Conservation (phyloP, 1,140 invertebrate genomes). For the Melipona quadrifasciata region DNA sequence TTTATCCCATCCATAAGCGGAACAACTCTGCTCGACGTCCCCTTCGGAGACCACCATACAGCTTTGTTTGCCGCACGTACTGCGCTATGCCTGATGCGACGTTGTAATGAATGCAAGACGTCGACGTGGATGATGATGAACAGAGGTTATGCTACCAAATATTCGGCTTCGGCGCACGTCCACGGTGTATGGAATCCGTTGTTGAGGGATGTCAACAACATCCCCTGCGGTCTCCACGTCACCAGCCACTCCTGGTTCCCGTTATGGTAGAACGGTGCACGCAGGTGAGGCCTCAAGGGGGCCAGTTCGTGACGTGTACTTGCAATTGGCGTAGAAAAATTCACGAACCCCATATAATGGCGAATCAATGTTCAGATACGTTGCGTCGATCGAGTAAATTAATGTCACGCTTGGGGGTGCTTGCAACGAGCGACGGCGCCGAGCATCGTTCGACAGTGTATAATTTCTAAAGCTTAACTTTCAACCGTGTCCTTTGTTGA, state of each 20-base stretch:
- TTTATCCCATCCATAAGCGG: background rate
- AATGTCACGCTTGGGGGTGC: background rate
- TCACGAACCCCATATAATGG: too few relatives aligned
- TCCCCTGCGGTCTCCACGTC: constrained; percentile 48
- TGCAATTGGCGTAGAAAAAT: background rate
- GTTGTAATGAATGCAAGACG: constrained; percentile 65
- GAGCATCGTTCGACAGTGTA: too few relatives aligned
- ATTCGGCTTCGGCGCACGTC: constrained; percentile 47
- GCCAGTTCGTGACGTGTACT: constrained; percentile 22
- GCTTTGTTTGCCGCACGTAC: constrained; percentile 15
- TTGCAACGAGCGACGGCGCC: background rate
- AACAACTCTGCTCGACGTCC: background rate
- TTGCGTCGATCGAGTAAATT: too few relatives aligned
- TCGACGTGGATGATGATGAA: constrained; percentile 57
- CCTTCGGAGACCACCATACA: constrained; percentile 5
- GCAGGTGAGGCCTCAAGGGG: constrained; percentile 9
- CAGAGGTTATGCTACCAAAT: constrained; percentile 54
- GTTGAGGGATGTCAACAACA: constrained; percentile 59
- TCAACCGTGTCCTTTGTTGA: too few relatives aligned
- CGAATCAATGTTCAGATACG: background rate
- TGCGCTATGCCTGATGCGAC: constrained; percentile 7
- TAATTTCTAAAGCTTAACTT: too few relatives aligned
- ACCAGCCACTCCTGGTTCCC: constrained; percentile 15
- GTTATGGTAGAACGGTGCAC: constrained; percentile 38
- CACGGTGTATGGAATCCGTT: constrained; percentile 44